These are phyloP conservation scores for Icerya purchasi DNA, from an alignment of 2,888 invertebrate species.

Conservation along the genomic window DNA sequence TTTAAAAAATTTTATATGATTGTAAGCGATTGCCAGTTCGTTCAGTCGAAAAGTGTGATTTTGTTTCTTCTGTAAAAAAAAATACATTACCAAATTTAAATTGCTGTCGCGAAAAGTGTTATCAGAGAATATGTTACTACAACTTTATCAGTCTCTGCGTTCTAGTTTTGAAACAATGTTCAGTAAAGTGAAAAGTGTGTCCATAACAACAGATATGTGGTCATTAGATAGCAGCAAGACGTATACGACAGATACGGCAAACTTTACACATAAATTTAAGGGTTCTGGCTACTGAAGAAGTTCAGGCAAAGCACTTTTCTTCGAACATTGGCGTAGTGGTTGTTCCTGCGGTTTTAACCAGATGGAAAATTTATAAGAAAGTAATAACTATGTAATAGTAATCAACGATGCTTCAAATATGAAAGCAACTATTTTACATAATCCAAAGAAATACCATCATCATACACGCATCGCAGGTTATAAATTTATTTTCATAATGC, in stretches of 20 bases:
- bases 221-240: slow-evolving; percentile 19
- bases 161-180: slow-evolving; percentile 16
- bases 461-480: slow-evolving; percentile 16
- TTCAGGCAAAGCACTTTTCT: slow-evolving; percentile 15
- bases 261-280: slow-evolving; percentile 19
- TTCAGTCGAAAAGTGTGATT: neutral
- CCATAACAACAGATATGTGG: slow-evolving; percentile 21
- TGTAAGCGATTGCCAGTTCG: neutral
- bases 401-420: slow-evolving; percentile 19
- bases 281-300: slow-evolving; percentile 18
- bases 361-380: slow-evolving; percentile 20
- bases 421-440: slow-evolving; percentile 16
- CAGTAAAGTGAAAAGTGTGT: slow-evolving; percentile 14
- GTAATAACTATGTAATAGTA: slow-evolving; percentile 19
- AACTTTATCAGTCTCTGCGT: slow-evolving; percentile 13
- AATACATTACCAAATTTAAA: neutral
- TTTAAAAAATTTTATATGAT: no score
- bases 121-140: slow-evolving; percentile 16
- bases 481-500: slow-evolving; percentile 16
- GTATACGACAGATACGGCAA: slow-evolving; percentile 19
- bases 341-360: slow-evolving; percentile 17
- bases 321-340: slow-evolving; percentile 15
- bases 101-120: slow-evolving; percentile 14
- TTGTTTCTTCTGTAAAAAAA: neutral
- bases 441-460: slow-evolving; percentile 19